Evolutionary conservation across 23 tunicate species (phyloP), one percentile per base, ranked within the genome.

Genomic region (Pegea sp.): DNA sequence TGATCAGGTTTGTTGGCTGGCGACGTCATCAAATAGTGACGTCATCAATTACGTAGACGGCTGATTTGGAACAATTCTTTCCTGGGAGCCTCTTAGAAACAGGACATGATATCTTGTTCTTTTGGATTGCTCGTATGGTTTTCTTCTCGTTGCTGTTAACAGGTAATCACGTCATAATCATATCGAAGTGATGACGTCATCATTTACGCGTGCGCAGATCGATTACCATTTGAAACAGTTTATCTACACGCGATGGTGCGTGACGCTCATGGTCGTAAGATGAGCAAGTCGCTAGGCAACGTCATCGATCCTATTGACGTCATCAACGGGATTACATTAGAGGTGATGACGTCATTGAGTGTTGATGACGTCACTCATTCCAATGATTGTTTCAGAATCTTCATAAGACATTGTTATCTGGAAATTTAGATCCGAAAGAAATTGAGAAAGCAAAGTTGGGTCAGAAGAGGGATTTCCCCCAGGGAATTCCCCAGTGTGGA

Each of bases 121-220:
- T 89, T 71, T 89, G 98, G 98, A 84, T 89, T 16, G 98, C 98
- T 23, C 68, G 98, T 31, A 89, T 89, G 98, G 90, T 77, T 63
- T 72, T 89, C 86, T 89, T 89, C 51, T 52, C 81, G 21, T 52
- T 77, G 1, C 51, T 68, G n/a, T 24, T 84, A 26, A 84, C 95
- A 29, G 76, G 90, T 77, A 16, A 7, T 24, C 7, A 38, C 46
- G 11, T 38, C 13, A 8, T 38, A 8, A 38, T 16, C 46, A 38
- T 38, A 38, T 11, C 16, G 46, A 8, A 16, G 46, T 8, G 13
- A 38, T 38, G 16, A 38, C 16, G 11, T 8, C 16, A 38, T 38
- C 16, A 16, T 38, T 38, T 38, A 38, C 16, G 46, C 11, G 11
- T 38, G 16, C 16, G 11, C 54, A 67, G 98, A 68, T 32, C 65